These are phyloP conservation scores for Pseudorhombus dupliciocellatus DNA, from an alignment of 2,113 vertebrate genomes.

Conservation along the genomic window DNA sequence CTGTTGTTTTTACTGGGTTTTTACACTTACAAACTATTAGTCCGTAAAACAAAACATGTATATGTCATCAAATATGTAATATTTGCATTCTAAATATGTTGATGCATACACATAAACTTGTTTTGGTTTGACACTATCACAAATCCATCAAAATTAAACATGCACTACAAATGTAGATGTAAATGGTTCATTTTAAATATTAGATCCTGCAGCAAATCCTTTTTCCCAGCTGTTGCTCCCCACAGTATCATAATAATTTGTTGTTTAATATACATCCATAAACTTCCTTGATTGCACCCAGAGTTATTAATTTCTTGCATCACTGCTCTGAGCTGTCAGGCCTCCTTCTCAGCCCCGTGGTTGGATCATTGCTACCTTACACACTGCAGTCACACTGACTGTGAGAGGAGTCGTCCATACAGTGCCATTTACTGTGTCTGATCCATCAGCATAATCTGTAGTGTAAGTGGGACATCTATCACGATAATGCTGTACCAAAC, in stretches of 20 bases:
- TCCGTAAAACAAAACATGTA: too few species aligned
- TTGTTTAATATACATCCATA: slow-evolving; percentile 27
- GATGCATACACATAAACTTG: too few species aligned
- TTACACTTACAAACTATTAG: too few species aligned
- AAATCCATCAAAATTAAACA: neutral
- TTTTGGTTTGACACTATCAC: too few species aligned
- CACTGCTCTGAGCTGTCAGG: slow-evolving; percentile 38
- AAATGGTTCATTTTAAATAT: too few species aligned
- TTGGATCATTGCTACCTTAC: slow-evolving; percentile 33
- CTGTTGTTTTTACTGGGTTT: too few species aligned
- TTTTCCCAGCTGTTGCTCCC: neutral
- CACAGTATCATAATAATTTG: neutral
- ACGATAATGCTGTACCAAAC: slow-evolving; percentile 59
- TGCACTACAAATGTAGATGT: neutral
- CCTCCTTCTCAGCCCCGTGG: slow-evolving; percentile 24
- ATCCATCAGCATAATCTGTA: slow-evolving; percentile 47
- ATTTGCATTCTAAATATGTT: too few species aligned
- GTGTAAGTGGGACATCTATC: slow-evolving; percentile 52
- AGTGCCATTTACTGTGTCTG: slow-evolving; percentile 14
- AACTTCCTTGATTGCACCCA: slow-evolving; percentile 16
- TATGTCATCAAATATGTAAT: too few species aligned
- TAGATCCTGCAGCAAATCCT: too few species aligned
- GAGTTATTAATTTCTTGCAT: slow-evolving; percentile 43
- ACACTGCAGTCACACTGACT: slow-evolving; percentile 25
- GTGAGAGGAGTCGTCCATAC: slow-evolving; percentile 31